Evolutionary conservation across 2,888 invertebrate genomes (phyloP).

Genomic region (Synanthedon myopaeformis): DNA sequence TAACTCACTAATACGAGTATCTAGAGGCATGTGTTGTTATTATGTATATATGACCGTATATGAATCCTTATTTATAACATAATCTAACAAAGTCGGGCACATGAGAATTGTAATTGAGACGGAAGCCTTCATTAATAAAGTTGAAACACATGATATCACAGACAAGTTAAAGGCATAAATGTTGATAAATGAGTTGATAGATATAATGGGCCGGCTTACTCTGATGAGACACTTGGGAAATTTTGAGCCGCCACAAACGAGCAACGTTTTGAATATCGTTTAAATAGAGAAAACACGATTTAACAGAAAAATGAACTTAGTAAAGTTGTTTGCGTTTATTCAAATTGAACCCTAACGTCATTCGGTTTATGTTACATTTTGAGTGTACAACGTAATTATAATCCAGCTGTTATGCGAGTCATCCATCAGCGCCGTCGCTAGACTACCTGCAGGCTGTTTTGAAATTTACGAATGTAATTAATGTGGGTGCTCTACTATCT

Average conservation of each 20-base stretch:
- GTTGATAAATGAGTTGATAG: slow-evolving; percentile 14
- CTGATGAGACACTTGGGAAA: slow-evolving; percentile 21
- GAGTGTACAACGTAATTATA: slow-evolving; percentile 10
- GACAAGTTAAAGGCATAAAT: neutral
- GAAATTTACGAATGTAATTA: slow-evolving; percentile 12
- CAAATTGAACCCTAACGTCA: slow-evolving; percentile 4
- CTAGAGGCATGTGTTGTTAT: too few species aligned
- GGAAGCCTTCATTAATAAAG: neutral
- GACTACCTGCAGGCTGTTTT: slow-evolving; percentile 15
- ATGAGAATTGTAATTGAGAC: too few species aligned
- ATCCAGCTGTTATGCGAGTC: slow-evolving; percentile 14
- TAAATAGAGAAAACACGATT: slow-evolving; percentile 12
- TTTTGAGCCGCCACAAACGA: slow-evolving; percentile 14
- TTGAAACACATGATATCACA: neutral
- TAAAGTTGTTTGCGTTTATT: neutral
- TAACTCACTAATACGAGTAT: too few species aligned
- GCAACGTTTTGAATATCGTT: slow-evolving; percentile 17
- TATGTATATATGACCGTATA: too few species aligned
- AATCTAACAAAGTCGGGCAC: too few species aligned
- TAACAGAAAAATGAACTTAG: slow-evolving; percentile 11
- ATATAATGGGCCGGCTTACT: slow-evolving; percentile 15
- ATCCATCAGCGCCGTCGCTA: slow-evolving; percentile 19
- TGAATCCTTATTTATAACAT: too few species aligned
- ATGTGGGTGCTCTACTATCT: slow-evolving; percentile 9
- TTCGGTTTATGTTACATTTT: slow-evolving; percentile 9